Evolutionary conservation across 2,113 vertebrate species (phyloP), one percentile per base, ranked within the genome.

Genomic region (Seriola dumerili): DNA sequence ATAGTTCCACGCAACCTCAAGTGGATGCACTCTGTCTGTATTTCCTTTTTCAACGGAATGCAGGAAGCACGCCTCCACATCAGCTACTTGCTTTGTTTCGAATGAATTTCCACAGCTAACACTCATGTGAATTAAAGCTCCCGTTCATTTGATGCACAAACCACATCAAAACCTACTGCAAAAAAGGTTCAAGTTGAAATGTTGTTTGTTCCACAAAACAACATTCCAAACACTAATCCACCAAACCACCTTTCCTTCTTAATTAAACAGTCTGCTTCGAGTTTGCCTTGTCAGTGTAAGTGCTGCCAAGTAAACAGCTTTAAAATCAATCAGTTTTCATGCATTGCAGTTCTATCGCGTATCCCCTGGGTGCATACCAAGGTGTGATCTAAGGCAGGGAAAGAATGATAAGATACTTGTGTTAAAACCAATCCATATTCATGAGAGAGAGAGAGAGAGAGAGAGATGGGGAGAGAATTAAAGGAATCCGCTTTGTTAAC

Each of bases 261-360:
- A 52, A 70, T 50, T 59, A 59, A 67, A 82, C 34, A 34, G 57
- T 36, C 44, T 19, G 36, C 21, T 14, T 68, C 38, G 44, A 23
- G 21, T 57, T 79, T 44, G 59, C 19, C 59, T 71, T 29, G 57
- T 61, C 10, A 9, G 36, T n/a, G 5, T 50, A 46, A 42, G 40
- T 23, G 46, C 66, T 8, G 21, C 68, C 57, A 66, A 58, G 25
- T 16, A 81, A 73, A 72, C 4, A 54, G 2, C 67, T 62, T 75
- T 16, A 66, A 61, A 46, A 65, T 54, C 32, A 66, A 38, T 55
- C 55, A 25, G 21, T 42, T 80, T 70, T 61, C 16, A 59, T 55
- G 62, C 65, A 23, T 63, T 68, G 36, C 23, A 19, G 76, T 61
- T 83, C 38, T 54, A 4, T 32, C 14, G 10, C 69, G 25, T 21